Conservation (phyloP, 1,140 invertebrate species). For the Drosophila simulans region DNA sequence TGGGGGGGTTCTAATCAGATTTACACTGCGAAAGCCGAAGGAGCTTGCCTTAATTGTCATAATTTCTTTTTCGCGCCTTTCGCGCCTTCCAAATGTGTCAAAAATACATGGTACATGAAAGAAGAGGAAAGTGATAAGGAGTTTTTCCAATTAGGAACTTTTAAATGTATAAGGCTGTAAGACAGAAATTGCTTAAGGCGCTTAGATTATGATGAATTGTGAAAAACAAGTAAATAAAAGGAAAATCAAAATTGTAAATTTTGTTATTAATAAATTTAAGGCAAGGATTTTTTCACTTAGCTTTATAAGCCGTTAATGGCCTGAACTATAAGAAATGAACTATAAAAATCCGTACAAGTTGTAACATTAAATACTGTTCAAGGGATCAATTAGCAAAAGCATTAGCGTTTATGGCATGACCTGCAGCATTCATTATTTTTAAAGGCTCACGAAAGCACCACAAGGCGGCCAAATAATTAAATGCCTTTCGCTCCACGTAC, state of each 20-base stretch:
- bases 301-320: too few relatives aligned
- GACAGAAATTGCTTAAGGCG: not conserved
- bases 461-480: constrained; percentile 21
- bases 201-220: not conserved
- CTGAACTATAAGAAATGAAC: too few relatives aligned
- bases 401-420: not conserved
- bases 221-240: not conserved
- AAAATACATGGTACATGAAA: constrained; percentile 7
- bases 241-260: too few relatives aligned
- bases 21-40: constrained; percentile 53
- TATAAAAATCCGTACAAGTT: not conserved
- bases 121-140: not conserved
- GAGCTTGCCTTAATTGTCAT: constrained; percentile 69
- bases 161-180: not conserved
- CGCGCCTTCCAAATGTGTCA: constrained; percentile 31
- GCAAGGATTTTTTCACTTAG: too few relatives aligned
- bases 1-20: constrained; percentile 50
- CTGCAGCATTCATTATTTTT: constrained; percentile 24
- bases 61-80: constrained; percentile 68
- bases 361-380: not conserved
- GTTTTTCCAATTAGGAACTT: constrained; percentile 19
- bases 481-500: constrained; percentile 13
- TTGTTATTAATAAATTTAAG: too few relatives aligned
- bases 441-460: constrained; percentile 24
- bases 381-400: not conserved